These are phyloP conservation scores for Myotis lucifugus DNA, from an alignment of 2,113 vertebrate genomes.

Conservation along the genomic window DNA sequence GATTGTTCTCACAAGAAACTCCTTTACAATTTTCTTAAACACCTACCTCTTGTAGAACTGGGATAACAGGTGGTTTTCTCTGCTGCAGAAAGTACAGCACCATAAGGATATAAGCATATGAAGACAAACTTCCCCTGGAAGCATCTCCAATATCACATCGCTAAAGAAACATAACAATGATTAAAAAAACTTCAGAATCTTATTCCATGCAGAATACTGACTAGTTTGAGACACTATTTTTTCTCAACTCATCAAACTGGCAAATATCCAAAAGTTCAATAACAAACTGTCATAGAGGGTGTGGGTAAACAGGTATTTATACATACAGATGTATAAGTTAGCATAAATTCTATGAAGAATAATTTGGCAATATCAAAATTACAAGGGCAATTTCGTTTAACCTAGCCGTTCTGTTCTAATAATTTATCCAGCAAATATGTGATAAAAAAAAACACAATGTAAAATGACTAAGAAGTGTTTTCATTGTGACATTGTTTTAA, in stretches of 20 bases:
- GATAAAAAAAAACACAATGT: not conserved
- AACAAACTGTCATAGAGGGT: not conserved
- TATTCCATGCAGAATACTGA: slow-evolving; percentile 8
- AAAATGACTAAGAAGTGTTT: not conserved
- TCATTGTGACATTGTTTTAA: not conserved
- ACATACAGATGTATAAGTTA: slow-evolving; percentile 5
- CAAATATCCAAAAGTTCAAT: slow-evolving; percentile 17
- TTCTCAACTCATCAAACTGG: not conserved
- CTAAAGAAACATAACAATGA: slow-evolving; percentile 83
- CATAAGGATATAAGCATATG: slow-evolving; percentile 99
- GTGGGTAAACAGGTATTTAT: not conserved
- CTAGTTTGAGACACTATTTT: not conserved
- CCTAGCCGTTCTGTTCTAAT: slow-evolving; percentile 26
- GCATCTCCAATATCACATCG: slow-evolving; percentile 99
- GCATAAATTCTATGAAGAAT: slow-evolving; percentile 14
- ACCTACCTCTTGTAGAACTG: slow-evolving; percentile 96
- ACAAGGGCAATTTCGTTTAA: slow-evolving; percentile 51
- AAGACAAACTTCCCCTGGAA: slow-evolving; percentile 98
- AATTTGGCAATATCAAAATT: slow-evolving; percentile 42
- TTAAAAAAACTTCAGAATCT: slow-evolving; percentile 63
- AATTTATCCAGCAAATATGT: slow-evolving; percentile 45
- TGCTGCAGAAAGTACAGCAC: slow-evolving; percentile 99
- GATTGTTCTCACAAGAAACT: not conserved
- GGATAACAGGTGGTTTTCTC: slow-evolving; percentile 96
- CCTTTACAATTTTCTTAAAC: slow-evolving; percentile 54